Conservation (phyloP, 2,113 vertebrate genomes). For the Gobio gobio region DNA sequence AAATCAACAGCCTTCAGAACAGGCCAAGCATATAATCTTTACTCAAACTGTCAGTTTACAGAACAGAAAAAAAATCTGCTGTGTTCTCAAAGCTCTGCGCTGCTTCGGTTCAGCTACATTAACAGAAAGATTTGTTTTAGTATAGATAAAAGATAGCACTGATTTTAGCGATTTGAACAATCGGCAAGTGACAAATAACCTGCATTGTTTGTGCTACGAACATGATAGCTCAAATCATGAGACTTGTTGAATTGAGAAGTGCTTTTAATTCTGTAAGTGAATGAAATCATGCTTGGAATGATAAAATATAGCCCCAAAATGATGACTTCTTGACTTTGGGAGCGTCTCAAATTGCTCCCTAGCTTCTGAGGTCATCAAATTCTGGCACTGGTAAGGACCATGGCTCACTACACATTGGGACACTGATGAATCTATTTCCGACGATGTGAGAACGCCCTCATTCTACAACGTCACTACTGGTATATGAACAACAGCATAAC, state of each 20-base stretch:
- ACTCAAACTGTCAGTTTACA: slow-evolving; percentile 21
- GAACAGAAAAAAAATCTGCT: background rate
- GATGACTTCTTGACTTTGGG: background rate
- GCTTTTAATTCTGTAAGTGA: background rate
- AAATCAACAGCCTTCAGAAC: slow-evolving; percentile 19
- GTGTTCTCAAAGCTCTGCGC: background rate
- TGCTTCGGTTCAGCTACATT: background rate
- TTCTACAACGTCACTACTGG: too few relatives aligned
- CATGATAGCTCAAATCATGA: background rate
- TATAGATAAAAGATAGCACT: background rate
- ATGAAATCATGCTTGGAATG: background rate
- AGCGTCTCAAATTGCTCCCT: too few relatives aligned
- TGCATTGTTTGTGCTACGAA: background rate
- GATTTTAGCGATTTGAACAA: background rate
- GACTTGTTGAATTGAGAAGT: background rate
- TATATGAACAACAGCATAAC: too few relatives aligned
- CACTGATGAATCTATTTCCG: too few relatives aligned
- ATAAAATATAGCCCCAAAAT: background rate
- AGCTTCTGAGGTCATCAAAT: too few relatives aligned
- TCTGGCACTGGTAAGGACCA: too few relatives aligned
- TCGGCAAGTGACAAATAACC: background rate
- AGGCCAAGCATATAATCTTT: slow-evolving; percentile 14
- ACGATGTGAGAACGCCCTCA: too few relatives aligned
- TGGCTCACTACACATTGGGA: too few relatives aligned
- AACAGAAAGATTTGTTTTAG: background rate